Percentiles rank a stretch among this genome's conserved stretches.
phyloP scores from a whole-genome alignment of 2,888 invertebrate species.

The Ormyrus nitidulus region DNA sequence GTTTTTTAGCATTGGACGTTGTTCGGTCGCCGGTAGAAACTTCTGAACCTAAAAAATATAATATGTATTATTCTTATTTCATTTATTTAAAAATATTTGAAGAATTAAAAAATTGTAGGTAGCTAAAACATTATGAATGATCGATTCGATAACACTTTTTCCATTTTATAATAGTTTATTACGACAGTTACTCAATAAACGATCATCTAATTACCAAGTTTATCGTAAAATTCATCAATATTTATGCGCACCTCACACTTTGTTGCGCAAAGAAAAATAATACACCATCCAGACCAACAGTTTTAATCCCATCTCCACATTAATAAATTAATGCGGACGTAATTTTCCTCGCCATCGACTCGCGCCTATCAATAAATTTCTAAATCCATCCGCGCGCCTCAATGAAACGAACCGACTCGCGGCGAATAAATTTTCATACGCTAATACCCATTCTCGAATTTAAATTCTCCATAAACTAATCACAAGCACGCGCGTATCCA shows the following conservation, averaged over 20 bases:
- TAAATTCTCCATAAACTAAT: constrained; percentile 13
- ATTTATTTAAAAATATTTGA: too few species aligned
- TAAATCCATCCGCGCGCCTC: constrained; percentile 9
- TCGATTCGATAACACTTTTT: too few species aligned
- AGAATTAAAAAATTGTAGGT: too few species aligned
- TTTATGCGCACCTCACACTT: too few species aligned
- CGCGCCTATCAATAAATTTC: constrained; percentile 13
- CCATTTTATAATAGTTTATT: too few species aligned
- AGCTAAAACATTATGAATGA: too few species aligned
- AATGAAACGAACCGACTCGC: constrained; percentile 12
- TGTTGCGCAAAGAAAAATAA: too few species aligned
- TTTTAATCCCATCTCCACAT: not conserved
- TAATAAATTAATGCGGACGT: not conserved
- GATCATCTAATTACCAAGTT: not conserved
- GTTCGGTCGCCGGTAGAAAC: too few species aligned
- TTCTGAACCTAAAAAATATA: too few species aligned
- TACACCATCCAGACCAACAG: too few species aligned
- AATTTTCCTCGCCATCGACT: not conserved
- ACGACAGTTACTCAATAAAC: not conserved
- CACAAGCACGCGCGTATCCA: not conserved
- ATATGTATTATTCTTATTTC: too few species aligned
- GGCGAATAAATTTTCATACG: constrained; percentile 13
- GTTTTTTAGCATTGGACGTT: too few species aligned
- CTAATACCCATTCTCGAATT: not conserved
- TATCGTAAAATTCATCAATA: not conserved